These are phyloP conservation scores for Clivina fossor DNA, from an alignment of 2,888 invertebrate species.

Conservation along the genomic window DNA sequence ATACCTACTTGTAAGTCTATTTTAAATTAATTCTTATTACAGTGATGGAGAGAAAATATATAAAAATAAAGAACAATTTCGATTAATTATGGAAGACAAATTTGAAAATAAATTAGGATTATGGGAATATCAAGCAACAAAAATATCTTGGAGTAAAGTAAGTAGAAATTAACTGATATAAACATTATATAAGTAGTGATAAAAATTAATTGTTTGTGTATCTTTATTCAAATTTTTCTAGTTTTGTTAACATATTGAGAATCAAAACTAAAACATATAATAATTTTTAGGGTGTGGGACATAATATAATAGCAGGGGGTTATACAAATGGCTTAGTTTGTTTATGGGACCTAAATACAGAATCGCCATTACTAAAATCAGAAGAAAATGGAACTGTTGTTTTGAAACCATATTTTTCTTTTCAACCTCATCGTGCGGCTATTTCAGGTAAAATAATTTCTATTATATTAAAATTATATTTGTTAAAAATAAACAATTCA, in stretches of 20 bases:
- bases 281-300: conserved; percentile 56
- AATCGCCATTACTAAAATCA: conserved; percentile 57
- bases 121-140: conserved; percentile 55
- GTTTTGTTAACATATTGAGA: not conserved
- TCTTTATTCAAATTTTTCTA: not conserved
- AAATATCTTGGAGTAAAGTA: conserved; percentile 47
- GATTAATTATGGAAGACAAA: conserved; percentile 48
- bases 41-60: conserved; percentile 48
- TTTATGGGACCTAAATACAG: conserved; percentile 61
- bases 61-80: conserved; percentile 56
- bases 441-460: conserved; percentile 59
- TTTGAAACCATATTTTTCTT: conserved; percentile 61
- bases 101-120: conserved; percentile 45
- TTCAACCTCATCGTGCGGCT: conserved; percentile 60
- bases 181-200: not conserved
- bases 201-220: not conserved
- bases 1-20: too few relatives aligned
- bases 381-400: conserved; percentile 52
- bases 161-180: not conserved
- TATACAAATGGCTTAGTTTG: conserved; percentile 68
- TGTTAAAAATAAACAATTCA: conserved; percentile 7
- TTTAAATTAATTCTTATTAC: too few relatives aligned
- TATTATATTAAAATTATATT: conserved; percentile 10
- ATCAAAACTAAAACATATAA: conserved; percentile 5
- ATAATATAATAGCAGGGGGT: conserved; percentile 63